Evolutionary conservation across 2,888 invertebrate species (phyloP), one percentile per base, ranked within the genome.

Genomic region (Miltochrista miniata): DNA sequence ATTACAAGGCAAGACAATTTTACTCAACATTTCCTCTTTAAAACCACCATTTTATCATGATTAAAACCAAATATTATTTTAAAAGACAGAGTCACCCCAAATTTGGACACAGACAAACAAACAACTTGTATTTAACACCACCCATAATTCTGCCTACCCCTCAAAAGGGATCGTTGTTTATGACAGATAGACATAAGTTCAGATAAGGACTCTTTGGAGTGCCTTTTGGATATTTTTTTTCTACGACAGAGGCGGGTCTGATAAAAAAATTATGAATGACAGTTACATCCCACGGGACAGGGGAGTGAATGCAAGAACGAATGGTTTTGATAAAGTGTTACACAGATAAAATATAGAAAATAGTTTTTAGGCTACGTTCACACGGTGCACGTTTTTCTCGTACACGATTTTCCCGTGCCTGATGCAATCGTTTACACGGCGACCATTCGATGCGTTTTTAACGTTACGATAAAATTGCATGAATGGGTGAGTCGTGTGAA

Each of bases 221-320:
- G 53, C 51, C 47, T 42, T 14, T 65, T 54, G 37, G 49, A 56
- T 56, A 45, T 45, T 63, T 50, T 65, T 56, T 57, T 66, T 66
- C 56, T 48, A 48, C 53, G 48, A 39, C 48, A 33, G 30, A 45
- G 41, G 50, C 58, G 59, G 54, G 45, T 12, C 42, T 54, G 49
- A 63, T 63, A 68, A 68, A 68, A 68, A 67, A 68, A 68, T 63
- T 63, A 68, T 68, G 56, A 63, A 68, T 55, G 65, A 51, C 49
- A 45, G 55, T 29, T 11, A 8, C 37, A 13, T 45, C 55, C 49
- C 54, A 48, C 9, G 64, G 66, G 66, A 66, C 11, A 3, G 57
- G 61, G 61, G 60, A 31, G 39, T 43, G 18, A 41, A 35, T 11
- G 35, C 35, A 46, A 42, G 48, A 47, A 52, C 43, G 34, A 43